Conservation (phyloP, 2,888 invertebrate genomes). For the Auanema sp. region DNA sequence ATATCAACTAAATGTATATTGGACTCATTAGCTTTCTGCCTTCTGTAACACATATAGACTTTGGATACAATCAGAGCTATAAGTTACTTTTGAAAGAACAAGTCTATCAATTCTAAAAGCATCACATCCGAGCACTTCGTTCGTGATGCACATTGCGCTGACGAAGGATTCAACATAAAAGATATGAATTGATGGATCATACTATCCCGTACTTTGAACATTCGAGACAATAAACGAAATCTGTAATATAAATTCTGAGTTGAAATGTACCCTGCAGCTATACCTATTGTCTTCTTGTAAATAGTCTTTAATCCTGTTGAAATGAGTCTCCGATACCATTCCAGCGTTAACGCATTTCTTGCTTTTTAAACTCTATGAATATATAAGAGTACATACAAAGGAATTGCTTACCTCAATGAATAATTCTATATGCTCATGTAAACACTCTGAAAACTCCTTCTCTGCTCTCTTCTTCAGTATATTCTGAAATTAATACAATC, state of each 20-base stretch:
- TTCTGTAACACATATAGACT: neutral
- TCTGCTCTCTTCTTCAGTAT: constrained; percentile 39
- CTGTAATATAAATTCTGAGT: constrained; percentile 63
- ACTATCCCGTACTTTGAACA: constrained; percentile 90
- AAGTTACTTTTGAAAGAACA: constrained; percentile 26
- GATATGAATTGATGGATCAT: constrained; percentile 78
- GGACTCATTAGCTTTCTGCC: constrained; percentile 2
- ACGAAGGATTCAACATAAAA: constrained; percentile 31
- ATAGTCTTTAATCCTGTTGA: constrained; percentile 19
- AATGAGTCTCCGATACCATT: constrained; percentile 3
- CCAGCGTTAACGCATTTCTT: neutral
- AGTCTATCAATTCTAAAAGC: constrained; percentile 21
- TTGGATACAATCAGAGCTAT: constrained; percentile 16
- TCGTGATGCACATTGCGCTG: constrained; percentile 32
- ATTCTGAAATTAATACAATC: constrained; percentile 24
- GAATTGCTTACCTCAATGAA: constrained; percentile 28
- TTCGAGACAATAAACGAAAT: constrained; percentile 87
- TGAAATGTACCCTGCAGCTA: too few relatives aligned
- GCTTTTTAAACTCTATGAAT: constrained; percentile 10
- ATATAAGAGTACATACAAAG: too few relatives aligned
- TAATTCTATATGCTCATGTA: constrained; percentile 45
- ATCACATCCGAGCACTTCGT: constrained; percentile 37
- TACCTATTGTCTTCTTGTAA: constrained; percentile 27
- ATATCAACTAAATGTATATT: constrained; percentile 24
- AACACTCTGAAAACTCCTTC: constrained; percentile 43